Conservation (phyloP, 2,888 invertebrate genomes). For the Syrphus vitripennis region DNA sequence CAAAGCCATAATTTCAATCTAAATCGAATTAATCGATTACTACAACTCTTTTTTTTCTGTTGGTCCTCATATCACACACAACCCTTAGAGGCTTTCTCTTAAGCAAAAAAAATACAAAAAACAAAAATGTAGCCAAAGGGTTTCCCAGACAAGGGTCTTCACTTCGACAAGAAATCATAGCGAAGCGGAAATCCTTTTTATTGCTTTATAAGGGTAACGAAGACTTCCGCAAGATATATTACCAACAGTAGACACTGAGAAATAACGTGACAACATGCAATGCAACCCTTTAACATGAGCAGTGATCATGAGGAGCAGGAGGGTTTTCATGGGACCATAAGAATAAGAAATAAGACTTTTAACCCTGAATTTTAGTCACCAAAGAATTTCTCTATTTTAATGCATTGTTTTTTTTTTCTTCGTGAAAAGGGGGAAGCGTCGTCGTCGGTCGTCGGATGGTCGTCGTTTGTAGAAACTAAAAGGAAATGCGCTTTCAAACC, state of each 20-base stretch:
- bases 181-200: constrained; percentile 69
- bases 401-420: constrained; percentile 17
- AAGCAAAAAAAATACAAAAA: not conserved
- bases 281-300: constrained; percentile 76
- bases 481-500: constrained; percentile 46
- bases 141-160: constrained; percentile 56
- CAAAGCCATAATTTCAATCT: constrained; percentile 80
- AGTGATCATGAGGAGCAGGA: too few relatives aligned
- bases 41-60: constrained; percentile 74
- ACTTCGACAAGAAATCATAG: constrained; percentile 71
- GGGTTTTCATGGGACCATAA: constrained; percentile 4
- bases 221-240: constrained; percentile 71
- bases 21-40: constrained; percentile 81
- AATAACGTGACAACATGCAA: constrained; percentile 82
- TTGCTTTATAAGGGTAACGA: constrained; percentile 71
- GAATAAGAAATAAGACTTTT: constrained; percentile 65
- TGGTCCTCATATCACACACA: constrained; percentile 59
- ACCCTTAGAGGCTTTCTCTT: not conserved
- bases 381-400: constrained; percentile 59
- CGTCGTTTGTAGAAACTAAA: constrained; percentile 16
- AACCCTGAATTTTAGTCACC: constrained; percentile 70
- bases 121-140: constrained; percentile 34
- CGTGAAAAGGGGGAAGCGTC: not conserved
- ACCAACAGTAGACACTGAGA: constrained; percentile 65
- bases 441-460: constrained; percentile 11